Evolutionary conservation across 1,140 invertebrate genomes (phyloP).

Genomic region (Drosophila dunni): DNA sequence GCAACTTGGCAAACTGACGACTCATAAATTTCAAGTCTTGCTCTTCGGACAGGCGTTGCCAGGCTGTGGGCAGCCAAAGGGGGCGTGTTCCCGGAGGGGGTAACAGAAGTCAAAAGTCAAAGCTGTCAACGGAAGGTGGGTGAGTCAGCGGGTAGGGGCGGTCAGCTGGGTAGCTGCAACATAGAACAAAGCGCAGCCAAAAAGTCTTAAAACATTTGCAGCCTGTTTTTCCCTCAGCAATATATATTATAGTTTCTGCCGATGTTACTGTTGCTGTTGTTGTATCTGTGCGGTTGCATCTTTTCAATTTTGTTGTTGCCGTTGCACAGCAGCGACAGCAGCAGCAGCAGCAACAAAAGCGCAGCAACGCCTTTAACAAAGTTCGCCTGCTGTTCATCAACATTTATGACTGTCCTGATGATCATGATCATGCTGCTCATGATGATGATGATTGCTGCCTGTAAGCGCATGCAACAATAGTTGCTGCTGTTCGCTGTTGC

Average conservation of each 20-base stretch:
- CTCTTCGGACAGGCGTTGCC: constrained; percentile 41
- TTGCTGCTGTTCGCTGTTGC: constrained; percentile 33
- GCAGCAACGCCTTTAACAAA: constrained; percentile 76
- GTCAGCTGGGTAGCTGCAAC: constrained; percentile 2
- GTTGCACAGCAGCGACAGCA: constrained; percentile 52
- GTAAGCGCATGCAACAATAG: constrained; percentile 66
- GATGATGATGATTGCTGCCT: constrained; percentile 29
- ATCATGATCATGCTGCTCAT: constrained; percentile 31
- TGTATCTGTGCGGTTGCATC: constrained; percentile 70
- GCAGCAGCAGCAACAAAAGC: constrained; percentile 67
- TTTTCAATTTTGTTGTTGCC: constrained; percentile 77
- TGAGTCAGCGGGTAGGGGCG: background rate
- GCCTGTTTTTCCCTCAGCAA: constrained; percentile 16
- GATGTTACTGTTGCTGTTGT: background rate
- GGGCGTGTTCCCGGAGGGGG: constrained; percentile 27
- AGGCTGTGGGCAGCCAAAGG: constrained; percentile 17
- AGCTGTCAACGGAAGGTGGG: constrained; percentile 38
- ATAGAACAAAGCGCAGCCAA: constrained; percentile 53
- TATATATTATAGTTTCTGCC: constrained; percentile 28
- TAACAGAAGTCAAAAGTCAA: constrained; percentile 55
- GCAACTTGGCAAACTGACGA: constrained; percentile 37
- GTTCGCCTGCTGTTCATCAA: constrained; percentile 81
- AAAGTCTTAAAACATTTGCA: constrained; percentile 54
- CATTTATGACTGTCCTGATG: constrained; percentile 74
- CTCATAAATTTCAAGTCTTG: constrained; percentile 39